Conservation (phyloP, 2,797 vertebrate species). For the Trachurus trachurus region DNA sequence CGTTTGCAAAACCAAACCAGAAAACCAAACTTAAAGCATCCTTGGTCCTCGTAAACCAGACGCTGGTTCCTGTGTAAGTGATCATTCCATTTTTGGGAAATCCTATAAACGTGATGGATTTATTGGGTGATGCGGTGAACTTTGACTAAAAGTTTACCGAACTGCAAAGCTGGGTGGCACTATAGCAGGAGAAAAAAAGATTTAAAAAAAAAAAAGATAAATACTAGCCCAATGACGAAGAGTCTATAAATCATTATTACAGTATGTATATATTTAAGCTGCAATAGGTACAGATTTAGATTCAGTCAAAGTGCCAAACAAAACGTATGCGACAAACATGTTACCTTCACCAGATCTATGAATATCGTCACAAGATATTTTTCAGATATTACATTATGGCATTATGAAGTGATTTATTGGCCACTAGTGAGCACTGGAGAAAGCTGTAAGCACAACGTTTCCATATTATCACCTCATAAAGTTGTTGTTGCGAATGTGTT, state of each 20-base stretch:
- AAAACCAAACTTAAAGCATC: slow-evolving; percentile 48
- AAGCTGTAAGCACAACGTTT: background rate
- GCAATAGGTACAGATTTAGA: background rate
- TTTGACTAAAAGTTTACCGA: background rate
- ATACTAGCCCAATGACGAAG: background rate
- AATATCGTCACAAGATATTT: background rate
- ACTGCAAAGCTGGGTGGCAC: slow-evolving; percentile 27
- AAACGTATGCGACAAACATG: no score
- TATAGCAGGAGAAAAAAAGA: background rate
- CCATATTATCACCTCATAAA: background rate
- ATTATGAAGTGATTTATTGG: background rate
- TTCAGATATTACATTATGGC: background rate
- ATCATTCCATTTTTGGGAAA: slow-evolving; percentile 65
- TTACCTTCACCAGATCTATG: background rate
- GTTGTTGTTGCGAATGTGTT: background rate
- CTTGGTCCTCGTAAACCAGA: slow-evolving; percentile 45
- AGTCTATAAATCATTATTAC: no score
- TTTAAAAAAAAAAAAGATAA: background rate
- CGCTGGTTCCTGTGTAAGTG: slow-evolving; percentile 54
- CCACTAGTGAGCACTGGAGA: background rate
- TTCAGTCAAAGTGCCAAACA: background rate
- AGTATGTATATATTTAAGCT: background rate
- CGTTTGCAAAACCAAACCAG: slow-evolving; percentile 47
- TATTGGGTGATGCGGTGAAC: slow-evolving; percentile 30
- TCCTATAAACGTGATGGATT: slow-evolving; percentile 63